Conservation (phyloP, 1,140 invertebrate species). For the Bombus affinis region DNA sequence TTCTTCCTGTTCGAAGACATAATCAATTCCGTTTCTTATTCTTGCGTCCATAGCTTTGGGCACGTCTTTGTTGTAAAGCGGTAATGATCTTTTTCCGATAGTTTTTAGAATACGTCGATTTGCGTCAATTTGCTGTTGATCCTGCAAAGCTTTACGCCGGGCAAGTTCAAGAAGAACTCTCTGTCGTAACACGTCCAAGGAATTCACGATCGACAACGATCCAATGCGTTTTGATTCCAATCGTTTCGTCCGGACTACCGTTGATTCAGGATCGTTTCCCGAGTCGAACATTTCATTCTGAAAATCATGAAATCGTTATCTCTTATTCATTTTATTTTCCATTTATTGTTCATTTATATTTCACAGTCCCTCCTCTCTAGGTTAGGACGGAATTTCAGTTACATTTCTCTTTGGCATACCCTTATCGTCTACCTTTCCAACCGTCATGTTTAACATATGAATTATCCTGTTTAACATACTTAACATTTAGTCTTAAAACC, state of each 20-base stretch:
- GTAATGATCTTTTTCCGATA: constrained; percentile 77
- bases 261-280: constrained; percentile 42
- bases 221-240: constrained; percentile 64
- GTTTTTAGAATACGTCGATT: constrained; percentile 75
- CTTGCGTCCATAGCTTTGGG: constrained; percentile 10
- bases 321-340: no score
- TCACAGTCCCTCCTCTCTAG: no score
- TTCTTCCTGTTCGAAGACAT: neutral
- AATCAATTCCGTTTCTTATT: constrained; percentile 15
- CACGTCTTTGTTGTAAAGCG: constrained; percentile 17
- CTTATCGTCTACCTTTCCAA: no score
- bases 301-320: neutral
- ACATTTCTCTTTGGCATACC: no score
- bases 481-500: no score
- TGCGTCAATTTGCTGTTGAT: constrained; percentile 81
- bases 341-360: no score
- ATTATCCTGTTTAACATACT: no score
- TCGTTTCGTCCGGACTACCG: constrained; percentile 64
- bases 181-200: constrained; percentile 84
- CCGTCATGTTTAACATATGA: no score
- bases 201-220: constrained; percentile 84
- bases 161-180: constrained; percentile 84
- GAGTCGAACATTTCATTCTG: constrained; percentile 59
- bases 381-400: no score
- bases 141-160: constrained; percentile 81